Base-by-base conservation (phyloP, 2,888 invertebrate species). In the Craniophora ligustri region DNA sequence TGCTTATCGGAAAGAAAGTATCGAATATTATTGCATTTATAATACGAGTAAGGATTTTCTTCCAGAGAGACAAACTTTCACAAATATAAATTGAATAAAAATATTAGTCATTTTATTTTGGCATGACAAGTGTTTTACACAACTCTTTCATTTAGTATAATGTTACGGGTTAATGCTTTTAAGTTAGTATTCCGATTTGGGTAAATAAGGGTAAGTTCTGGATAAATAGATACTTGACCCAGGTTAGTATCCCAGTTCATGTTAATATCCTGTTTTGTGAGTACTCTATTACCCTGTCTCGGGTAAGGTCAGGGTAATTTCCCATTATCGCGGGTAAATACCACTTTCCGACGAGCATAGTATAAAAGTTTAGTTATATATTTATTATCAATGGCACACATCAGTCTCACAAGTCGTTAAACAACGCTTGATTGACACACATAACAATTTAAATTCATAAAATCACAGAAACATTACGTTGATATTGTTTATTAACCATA, bases 381-480 rank as follows among this genome's bases (percentile, higher is more conserved):
- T 48, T 34, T 19, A n/a, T 51, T 32, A 13, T 51, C 18, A 26
- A 72, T 72, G 71, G 72, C 71, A 72, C 71, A 54, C 48, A 35
- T 61, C 62, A 72, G 68, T 68, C 54, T 68, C 41, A 46, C 49
- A 45, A 36, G 48, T 32, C 54, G 48, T 42, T 46, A 6, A 35
- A 42, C 36, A 58, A 54, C 41, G 38, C 36, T 54, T 55, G 55
- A 32, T 40, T 46, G 51, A 46, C 31, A 53, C 36, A 67, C 59
- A 59, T 55, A 71, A 65, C 35, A 57, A 68, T 72, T 68, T 71
- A 44, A 62, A 53, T 65, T 62, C 42, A 62, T 55, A 50, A 55
- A 57, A 71, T 71, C 71, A 68, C 72, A 71, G 68, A 56, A 55
- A 63, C 48, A 55, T 61, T 55, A 59, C 54, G 54, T 36, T 40